phyloP scores from a whole-genome alignment of 2,888 invertebrate genomes.

The Erannis defoliaria region DNA sequence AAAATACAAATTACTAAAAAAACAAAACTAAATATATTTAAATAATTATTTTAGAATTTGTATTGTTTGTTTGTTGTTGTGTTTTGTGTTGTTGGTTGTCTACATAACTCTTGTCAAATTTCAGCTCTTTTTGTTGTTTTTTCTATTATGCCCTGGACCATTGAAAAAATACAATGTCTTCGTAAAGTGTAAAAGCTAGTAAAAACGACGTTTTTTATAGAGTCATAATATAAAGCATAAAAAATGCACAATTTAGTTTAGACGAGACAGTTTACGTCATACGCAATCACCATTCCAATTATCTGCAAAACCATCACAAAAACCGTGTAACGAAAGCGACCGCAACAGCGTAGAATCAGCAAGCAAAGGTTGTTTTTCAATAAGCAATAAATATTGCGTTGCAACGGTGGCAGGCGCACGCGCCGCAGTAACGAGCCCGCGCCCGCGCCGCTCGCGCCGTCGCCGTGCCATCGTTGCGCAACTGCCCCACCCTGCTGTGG shows the following conservation, averaged over 20 bases:
- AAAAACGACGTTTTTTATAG: not conserved
- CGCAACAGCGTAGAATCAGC: constrained; percentile 64
- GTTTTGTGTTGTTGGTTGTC: too few relatives aligned
- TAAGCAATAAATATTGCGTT: constrained; percentile 85
- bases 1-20: too few relatives aligned
- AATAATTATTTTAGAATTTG: too few relatives aligned
- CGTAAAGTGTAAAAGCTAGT: not conserved
- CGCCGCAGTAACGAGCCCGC: constrained; percentile 76
- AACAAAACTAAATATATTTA: too few relatives aligned
- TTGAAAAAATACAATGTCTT: too few relatives aligned
- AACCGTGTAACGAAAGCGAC: constrained; percentile 55
- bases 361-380: constrained; percentile 80
- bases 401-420: constrained; percentile 81
- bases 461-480: constrained; percentile 80
- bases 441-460: constrained; percentile 45
- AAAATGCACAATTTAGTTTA: constrained; percentile 2
- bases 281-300: constrained; percentile 37
- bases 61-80: too few relatives aligned
- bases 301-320: constrained; percentile 51
- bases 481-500: constrained; percentile 80
- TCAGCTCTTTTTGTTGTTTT: too few relatives aligned
- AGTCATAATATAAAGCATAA: constrained; percentile 2
- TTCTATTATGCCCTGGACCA: too few relatives aligned
- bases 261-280: constrained; percentile 19
- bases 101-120: too few relatives aligned